Percentiles rank a stretch among this genome's conserved stretches.
Conservation (phyloP, 30 jellyfish, hydroid and myxozoan species). For the Mastigias papua region DNA sequence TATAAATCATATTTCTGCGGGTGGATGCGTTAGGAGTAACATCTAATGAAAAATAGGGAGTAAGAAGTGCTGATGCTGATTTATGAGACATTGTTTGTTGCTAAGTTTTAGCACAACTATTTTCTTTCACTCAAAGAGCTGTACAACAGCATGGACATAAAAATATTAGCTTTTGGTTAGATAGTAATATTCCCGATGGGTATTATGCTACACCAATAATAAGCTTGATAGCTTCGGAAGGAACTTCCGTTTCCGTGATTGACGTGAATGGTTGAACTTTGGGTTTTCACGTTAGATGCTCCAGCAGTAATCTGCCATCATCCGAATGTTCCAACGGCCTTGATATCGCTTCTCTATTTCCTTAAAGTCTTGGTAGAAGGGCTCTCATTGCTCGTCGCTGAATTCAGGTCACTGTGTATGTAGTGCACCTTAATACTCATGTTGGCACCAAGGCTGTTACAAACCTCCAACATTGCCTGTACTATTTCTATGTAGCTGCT, state of each 20-base stretch:
- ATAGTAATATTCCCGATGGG: not conserved
- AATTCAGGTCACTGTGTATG: constrained; percentile 12
- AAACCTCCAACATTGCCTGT: constrained; percentile 4
- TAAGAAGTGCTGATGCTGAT: not conserved
- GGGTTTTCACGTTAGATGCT: constrained; percentile 7
- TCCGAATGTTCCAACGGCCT: constrained; percentile 38
- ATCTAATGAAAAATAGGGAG: not conserved
- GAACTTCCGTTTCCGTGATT: constrained; percentile 42
- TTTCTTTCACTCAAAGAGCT: not conserved
- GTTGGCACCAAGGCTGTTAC: constrained; percentile 17
- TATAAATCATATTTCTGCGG: too few relatives aligned
- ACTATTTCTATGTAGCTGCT: constrained; percentile 1
- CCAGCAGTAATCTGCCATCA: constrained; percentile 50
- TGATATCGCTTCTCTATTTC: constrained; percentile 41
- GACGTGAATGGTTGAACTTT: constrained; percentile 1
- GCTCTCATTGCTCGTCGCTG: constrained; percentile 42
- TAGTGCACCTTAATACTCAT: constrained; percentile 38
- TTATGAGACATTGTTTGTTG: not conserved
- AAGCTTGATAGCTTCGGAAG: not conserved
- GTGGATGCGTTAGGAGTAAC: not conserved
- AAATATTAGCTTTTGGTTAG: not conserved
- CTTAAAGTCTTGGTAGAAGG: constrained; percentile 37
- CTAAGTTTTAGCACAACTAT: not conserved
- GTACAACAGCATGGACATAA: not conserved
- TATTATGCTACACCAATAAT: not conserved